phyloP scores from a whole-genome alignment of 2,797 vertebrate species.

The Periophthalmus magnuspinnatus region DNA sequence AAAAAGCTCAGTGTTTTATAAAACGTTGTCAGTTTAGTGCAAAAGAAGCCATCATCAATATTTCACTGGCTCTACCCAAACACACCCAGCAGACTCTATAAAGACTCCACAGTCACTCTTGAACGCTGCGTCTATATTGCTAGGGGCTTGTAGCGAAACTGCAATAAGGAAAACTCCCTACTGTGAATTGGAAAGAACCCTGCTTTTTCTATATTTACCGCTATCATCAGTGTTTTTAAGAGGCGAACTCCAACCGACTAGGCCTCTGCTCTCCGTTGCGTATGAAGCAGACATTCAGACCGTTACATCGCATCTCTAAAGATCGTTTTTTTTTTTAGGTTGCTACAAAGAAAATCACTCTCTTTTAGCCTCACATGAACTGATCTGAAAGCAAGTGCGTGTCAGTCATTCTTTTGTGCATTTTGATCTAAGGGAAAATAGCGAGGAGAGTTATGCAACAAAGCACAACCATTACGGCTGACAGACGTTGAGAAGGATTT shows the following conservation, averaged over 20 bases:
- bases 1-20: conserved; percentile 14
- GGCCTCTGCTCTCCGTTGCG: conserved; percentile 20
- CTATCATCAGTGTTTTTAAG: conserved; percentile 44
- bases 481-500: conserved; percentile 9
- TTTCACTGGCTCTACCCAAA: conserved; percentile 27
- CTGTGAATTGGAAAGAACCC: conserved; percentile 36
- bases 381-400: conserved; percentile 13
- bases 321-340: no score
- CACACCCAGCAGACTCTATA: conserved; percentile 26
- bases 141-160: conserved; percentile 33
- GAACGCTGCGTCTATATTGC: conserved; percentile 24
- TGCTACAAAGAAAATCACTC: conserved; percentile 8
- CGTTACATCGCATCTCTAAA: conserved; percentile 5
- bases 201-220: conserved; percentile 35
- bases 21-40: conserved; percentile 6
- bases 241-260: conserved; percentile 37
- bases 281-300: conserved; percentile 14
- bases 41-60: conserved; percentile 16
- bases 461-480: conserved; percentile 24
- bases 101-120: conserved; percentile 19
- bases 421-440: conserved; percentile 25
- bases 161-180: conserved; percentile 40
- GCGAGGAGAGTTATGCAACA: conserved; percentile 25
- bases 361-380: conserved; percentile 16
- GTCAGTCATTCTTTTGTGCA: conserved; percentile 10